Conservation (phyloP, 2,113 vertebrate species). For the Tragelaphus buxtoni region DNA sequence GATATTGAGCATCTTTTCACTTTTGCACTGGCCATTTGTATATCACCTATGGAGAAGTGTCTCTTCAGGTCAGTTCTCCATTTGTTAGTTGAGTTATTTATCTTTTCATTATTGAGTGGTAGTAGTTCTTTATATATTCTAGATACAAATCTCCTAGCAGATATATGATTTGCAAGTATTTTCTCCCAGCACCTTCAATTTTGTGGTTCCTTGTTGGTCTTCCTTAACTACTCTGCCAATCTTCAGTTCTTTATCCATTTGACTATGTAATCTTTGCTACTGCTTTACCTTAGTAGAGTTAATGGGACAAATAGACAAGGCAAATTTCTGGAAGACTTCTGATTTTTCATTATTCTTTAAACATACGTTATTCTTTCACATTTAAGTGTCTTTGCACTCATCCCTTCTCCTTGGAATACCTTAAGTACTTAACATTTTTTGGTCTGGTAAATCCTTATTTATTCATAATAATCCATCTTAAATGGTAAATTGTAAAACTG, state of each 20-base stretch:
- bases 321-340: neutral
- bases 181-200: neutral
- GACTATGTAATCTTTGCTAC: neutral
- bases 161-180: neutral
- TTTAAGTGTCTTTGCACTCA: neutral
- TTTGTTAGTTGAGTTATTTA: neutral
- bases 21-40: neutral
- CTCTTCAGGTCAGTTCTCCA: neutral
- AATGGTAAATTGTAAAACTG: neutral
- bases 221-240: neutral
- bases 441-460: neutral
- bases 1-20: neutral
- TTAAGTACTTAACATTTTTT: neutral
- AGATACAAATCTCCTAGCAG: neutral
- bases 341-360: neutral
- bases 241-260: neutral
- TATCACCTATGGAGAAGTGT: neutral
- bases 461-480: slow-evolving; percentile 20
- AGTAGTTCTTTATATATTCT: neutral
- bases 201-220: neutral
- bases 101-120: neutral
- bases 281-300: neutral
- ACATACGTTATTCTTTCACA: neutral
- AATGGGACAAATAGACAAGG: neutral
- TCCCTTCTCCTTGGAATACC: neutral